phyloP scores from a whole-genome alignment of 2,113 vertebrate genomes.

The Brachyistius frenatus region DNA sequence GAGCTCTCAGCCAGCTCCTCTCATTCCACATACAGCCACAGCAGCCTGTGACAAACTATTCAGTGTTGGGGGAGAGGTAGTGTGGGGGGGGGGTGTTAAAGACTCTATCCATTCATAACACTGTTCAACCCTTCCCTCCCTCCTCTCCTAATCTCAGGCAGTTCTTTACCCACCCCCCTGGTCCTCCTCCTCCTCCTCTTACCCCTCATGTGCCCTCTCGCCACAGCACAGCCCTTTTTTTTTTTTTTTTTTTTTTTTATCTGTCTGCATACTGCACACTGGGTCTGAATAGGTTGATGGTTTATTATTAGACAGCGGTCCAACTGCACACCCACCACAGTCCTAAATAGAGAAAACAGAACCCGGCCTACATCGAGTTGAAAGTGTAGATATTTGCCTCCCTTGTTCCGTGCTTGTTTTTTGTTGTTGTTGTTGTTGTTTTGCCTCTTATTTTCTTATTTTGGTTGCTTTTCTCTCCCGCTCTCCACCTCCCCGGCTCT shows the following conservation, averaged over 20 bases:
- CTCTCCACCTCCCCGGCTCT: slow-evolving; percentile 58
- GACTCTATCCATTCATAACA: slow-evolving; percentile 84
- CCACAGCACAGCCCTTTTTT: slow-evolving; percentile 66
- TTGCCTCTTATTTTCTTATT: slow-evolving; percentile 53
- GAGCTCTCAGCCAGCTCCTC: slow-evolving; percentile 78
- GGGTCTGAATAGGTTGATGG: slow-evolving; percentile 60
- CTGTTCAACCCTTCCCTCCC: slow-evolving; percentile 57
- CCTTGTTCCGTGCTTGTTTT: slow-evolving; percentile 34
- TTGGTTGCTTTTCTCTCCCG: slow-evolving; percentile 60
- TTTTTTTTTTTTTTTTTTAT: slow-evolving; percentile 72
- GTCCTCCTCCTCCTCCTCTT: slow-evolving; percentile 54
- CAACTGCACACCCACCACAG: slow-evolving; percentile 65
- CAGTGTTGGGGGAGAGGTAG: slow-evolving; percentile 47
- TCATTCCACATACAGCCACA: slow-evolving; percentile 79
- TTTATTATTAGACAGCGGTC: slow-evolving; percentile 80
- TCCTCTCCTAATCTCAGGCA: slow-evolving; percentile 68
- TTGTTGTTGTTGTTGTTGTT: background rate
- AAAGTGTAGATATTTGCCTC: slow-evolving; percentile 64
- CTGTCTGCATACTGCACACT: slow-evolving; percentile 58
- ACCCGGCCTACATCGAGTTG: slow-evolving; percentile 41
- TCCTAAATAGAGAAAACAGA: slow-evolving; percentile 63
- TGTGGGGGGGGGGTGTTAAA: slow-evolving; percentile 75
- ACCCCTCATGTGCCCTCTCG: slow-evolving; percentile 74
- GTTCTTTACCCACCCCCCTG: slow-evolving; percentile 46
- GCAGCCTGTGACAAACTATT: slow-evolving; percentile 83